Evolutionary conservation across 1,140 invertebrate species (phyloP).

Genomic region (Luehdorfia chinensis): DNA sequence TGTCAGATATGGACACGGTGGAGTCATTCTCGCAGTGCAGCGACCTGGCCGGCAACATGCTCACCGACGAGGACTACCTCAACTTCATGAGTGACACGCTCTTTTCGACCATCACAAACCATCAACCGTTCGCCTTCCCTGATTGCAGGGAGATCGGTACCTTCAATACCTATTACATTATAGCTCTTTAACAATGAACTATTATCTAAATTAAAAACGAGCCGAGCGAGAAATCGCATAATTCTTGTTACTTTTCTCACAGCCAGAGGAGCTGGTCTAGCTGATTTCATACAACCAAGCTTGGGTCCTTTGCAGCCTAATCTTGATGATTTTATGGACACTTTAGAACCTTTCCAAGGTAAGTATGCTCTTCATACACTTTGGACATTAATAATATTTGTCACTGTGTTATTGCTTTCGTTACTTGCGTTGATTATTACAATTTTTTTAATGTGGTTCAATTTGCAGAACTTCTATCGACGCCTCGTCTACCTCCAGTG

Average conservation of each 20-base stretch:
- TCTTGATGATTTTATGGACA: constrained; percentile 97
- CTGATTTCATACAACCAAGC: constrained; percentile 99
- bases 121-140: constrained; percentile 96
- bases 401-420: too few species aligned
- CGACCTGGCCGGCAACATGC: constrained; percentile 82
- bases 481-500: constrained; percentile 74
- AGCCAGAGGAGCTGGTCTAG: constrained; percentile 81
- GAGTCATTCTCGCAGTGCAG: constrained; percentile 84
- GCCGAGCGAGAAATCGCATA: constrained; percentile 18
- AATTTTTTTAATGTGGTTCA: constrained; percentile 14
- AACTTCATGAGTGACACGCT: constrained; percentile 94
- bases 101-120: constrained; percentile 90
- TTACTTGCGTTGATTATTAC: too few species aligned
- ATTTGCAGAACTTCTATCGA: constrained; percentile 52
- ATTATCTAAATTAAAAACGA: background rate
- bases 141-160: constrained; percentile 97
- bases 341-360: constrained; percentile 91
- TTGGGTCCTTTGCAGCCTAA: constrained; percentile 97
- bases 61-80: constrained; percentile 93
- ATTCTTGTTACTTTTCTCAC: constrained; percentile 40
- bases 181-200: constrained; percentile 9
- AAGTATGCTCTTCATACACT: constrained; percentile 27
- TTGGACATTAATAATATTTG: background rate
- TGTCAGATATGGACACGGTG: constrained; percentile 88
- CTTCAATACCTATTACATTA: constrained; percentile 19